Evolutionary conservation across 2,888 invertebrate genomes (phyloP).

Genomic region (Parnassius glacialis): DNA sequence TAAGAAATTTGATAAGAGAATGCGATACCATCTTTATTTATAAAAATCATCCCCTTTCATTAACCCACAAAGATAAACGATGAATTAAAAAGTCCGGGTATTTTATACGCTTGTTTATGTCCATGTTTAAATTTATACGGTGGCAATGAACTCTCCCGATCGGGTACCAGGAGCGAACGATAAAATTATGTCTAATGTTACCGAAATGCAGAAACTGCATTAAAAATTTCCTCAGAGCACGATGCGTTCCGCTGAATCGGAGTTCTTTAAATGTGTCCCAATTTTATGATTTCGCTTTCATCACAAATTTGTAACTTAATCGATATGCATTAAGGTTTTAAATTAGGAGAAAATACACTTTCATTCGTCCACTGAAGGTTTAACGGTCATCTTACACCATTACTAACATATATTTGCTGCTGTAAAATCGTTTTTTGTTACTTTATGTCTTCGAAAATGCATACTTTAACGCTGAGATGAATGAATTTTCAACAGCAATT

Average conservation of each 20-base stretch:
- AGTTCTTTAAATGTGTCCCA: constrained; percentile 33
- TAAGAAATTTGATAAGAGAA: constrained; percentile 27
- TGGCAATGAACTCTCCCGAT: constrained; percentile 61
- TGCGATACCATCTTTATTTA: constrained; percentile 38
- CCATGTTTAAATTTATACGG: constrained; percentile 76
- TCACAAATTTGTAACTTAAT: constrained; percentile 31
- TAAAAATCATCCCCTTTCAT: constrained; percentile 50
- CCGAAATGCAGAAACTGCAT: constrained; percentile 40
- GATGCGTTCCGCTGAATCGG: constrained; percentile 26
- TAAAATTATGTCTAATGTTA: constrained; percentile 47
- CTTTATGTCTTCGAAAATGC: constrained; percentile 20
- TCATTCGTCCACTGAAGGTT: constrained; percentile 25
- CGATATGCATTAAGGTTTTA: constrained; percentile 25
- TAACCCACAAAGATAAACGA: constrained; percentile 39
- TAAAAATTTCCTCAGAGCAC: constrained; percentile 35
- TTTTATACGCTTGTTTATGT: constrained; percentile 74
- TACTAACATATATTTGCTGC: constrained; percentile 31
- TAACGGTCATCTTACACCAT: constrained; percentile 32
- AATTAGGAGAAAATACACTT: constrained; percentile 22
- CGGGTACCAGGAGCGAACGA: constrained; percentile 30
- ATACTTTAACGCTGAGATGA: constrained; percentile 29
- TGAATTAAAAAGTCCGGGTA: constrained; percentile 65
- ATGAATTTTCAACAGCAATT: constrained; percentile 36
- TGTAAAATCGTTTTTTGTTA: constrained; percentile 29
- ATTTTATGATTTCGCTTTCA: constrained; percentile 28